These are phyloP conservation scores for Channa argus DNA, from an alignment of 2,113 vertebrate species.

Conservation along the genomic window DNA sequence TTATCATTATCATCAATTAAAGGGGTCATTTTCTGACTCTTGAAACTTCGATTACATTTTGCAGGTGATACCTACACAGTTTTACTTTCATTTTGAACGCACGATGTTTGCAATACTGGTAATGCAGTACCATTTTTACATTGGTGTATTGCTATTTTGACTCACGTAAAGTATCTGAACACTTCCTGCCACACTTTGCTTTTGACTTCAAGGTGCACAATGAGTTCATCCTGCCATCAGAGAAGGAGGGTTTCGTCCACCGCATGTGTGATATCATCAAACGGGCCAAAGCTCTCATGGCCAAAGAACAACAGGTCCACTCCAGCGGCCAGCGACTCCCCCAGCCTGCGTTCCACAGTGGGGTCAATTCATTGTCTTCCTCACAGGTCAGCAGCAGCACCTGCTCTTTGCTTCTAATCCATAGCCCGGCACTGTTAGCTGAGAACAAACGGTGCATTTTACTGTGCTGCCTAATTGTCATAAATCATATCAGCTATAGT, in stretches of 20 bases:
- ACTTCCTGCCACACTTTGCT: background rate
- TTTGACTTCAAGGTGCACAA: conserved; percentile 88
- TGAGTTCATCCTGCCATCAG: conserved; percentile 95
- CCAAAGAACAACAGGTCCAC: conserved; percentile 80
- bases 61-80: background rate
- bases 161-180: background rate
- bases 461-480: conserved; percentile 5
- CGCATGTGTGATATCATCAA: conserved; percentile 96
- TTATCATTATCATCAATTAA: too few relatives aligned
- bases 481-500: conserved; percentile 32
- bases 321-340: conserved; percentile 54
- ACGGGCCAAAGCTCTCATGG: conserved; percentile 90
- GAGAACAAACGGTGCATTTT: conserved; percentile 37
- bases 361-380: conserved; percentile 68
- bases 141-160: background rate
- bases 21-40: too few relatives aligned
- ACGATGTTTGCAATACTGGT: too few relatives aligned
- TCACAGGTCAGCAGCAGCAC: conserved; percentile 78
- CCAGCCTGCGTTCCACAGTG: conserved; percentile 58
- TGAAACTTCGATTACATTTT: too few relatives aligned
- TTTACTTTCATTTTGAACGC: too few relatives aligned
- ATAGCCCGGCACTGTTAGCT: background rate
- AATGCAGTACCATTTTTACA: too few relatives aligned
- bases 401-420: background rate
- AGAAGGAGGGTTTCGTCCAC: conserved; percentile 90